Conservation (phyloP, 2,797 vertebrate species). For the Steatocranus sp. region DNA sequence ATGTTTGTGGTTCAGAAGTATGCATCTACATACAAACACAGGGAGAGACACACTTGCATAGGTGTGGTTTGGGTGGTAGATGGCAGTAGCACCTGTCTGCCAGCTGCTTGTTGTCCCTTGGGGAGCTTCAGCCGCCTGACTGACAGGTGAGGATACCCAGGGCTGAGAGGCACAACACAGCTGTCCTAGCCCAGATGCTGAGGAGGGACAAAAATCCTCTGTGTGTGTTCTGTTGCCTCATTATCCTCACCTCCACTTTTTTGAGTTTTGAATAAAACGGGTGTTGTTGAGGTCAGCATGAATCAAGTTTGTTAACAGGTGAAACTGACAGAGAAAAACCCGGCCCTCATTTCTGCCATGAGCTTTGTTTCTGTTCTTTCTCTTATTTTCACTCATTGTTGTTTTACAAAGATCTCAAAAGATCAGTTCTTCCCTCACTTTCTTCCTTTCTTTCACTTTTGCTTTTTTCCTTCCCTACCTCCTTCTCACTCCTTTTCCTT, state of each 20-base stretch:
- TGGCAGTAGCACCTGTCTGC: slow-evolving; percentile 67
- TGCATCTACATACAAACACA: slow-evolving; percentile 13
- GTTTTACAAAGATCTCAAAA: not conserved
- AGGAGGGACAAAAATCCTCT: slow-evolving; percentile 46
- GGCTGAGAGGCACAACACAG: slow-evolving; percentile 66
- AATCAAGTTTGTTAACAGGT: slow-evolving; percentile 40
- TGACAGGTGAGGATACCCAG: slow-evolving; percentile 68
- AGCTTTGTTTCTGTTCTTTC: not conserved
- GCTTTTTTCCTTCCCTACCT: slow-evolving; percentile 1
- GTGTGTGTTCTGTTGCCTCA: slow-evolving; percentile 19
- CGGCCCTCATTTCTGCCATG: not conserved
- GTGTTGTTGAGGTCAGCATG: not conserved
- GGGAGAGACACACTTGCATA: slow-evolving; percentile 19
- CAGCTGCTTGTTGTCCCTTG: slow-evolving; percentile 78
- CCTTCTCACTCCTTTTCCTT: slow-evolving; percentile 46
- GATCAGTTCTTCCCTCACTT: not conserved
- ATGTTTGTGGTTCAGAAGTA: not conserved
- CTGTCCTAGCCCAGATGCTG: slow-evolving; percentile 67
- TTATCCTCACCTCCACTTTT: slow-evolving; percentile 3
- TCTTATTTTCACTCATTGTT: not conserved
- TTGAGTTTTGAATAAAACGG: slow-evolving; percentile 15
- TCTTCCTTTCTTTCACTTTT: not conserved
- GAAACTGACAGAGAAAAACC: slow-evolving; percentile 3
- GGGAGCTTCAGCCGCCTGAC: slow-evolving; percentile 68
- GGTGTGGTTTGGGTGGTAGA: slow-evolving; percentile 54